Percentiles rank a stretch among this genome's conserved stretches.
Evolutionary conservation across 2,113 vertebrate species (phyloP).

Genomic region (Ceuthmochares aereus): DNA sequence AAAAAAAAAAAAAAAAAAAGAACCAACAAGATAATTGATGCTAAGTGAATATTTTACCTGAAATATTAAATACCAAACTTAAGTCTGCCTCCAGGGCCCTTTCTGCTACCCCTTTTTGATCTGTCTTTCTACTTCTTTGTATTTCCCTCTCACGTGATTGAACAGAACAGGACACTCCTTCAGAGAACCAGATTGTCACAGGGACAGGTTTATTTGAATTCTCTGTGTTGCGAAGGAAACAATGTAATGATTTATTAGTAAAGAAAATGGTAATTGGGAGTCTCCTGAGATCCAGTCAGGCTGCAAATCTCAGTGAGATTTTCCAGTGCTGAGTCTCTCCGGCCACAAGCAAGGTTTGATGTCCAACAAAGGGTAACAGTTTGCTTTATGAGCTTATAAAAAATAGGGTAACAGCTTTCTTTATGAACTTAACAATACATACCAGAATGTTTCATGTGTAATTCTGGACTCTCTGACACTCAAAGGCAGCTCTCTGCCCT

Average conservation of each 20-base stretch:
- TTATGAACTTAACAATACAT: not conserved
- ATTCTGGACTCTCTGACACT: not conserved
- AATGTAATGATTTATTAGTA: constrained; percentile 47
- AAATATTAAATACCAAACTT: constrained; percentile 60
- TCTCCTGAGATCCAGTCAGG: constrained; percentile 36
- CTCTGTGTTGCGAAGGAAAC: constrained; percentile 11
- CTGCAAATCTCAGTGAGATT: not conserved
- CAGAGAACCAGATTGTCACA: constrained; percentile 43
- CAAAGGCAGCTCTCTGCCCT: not conserved
- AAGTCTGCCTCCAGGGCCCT: constrained; percentile 54
- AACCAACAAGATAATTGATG: constrained; percentile 52
- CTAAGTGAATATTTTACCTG: constrained; percentile 62
- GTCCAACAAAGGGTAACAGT: not conserved
- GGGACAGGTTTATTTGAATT: constrained; percentile 50
- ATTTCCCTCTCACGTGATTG: constrained; percentile 49
- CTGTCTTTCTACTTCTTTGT: not conserved
- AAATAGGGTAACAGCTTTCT: not conserved
- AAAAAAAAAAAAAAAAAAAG: not conserved
- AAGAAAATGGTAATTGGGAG: constrained; percentile 48
- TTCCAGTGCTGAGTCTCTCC: not conserved
- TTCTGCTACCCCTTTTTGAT: constrained; percentile 40
- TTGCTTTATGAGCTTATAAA: not conserved
- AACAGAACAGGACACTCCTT: constrained; percentile 64
- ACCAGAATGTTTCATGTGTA: not conserved
- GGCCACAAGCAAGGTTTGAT: not conserved